Evolutionary conservation across 2,888 invertebrate genomes (phyloP), one percentile per base, ranked within the genome.

Genomic region (Helobdella robusta): DNA sequence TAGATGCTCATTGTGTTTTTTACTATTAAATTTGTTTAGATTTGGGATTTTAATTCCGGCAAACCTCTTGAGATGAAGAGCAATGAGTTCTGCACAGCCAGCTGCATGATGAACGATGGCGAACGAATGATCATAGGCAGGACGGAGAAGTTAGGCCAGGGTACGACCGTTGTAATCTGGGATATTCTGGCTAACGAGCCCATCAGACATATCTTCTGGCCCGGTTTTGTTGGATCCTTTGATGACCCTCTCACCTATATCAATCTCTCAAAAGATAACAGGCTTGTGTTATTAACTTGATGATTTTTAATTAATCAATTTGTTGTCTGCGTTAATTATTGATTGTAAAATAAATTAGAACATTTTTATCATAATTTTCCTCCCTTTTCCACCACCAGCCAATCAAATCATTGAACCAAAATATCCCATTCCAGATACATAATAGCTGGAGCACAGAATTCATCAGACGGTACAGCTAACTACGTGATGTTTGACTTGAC

Each of bases 21-120:
- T 40, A 11, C 15, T 40, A 11, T 40, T 40, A 11, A 40, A 40
- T 40, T 40, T 40, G 15, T 15, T 15, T 36, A 67, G 79, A 75
- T 78, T 54, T 79, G 79, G 79, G 79, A 79, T 72, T 77, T 78
- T 69, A 71, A 69, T 35, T 74, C 75, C 11, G 79, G 79, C 2
- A 72, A 70, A 50, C 78, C 78, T 23, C 69, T 79, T 64, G 75
- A 74, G 48, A 78, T 79, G 77, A 73, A 74, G 1, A 70, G 73
- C 34, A 74, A 73, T 11, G 77, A 78, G 68, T 73, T 76, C 59
- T 79, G 78, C 68, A 77, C 79, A 0, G 78, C 78, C 3, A 69
- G 76, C 36, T 74, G 75, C 66, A 73, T 79, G 48, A 77, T 78
- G 75, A 72, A 72, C 64, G 78, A 78, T 66, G 75, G 74, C 11